Conservation (phyloP, 2,113 vertebrate species). For the Calidris pugnax region DNA sequence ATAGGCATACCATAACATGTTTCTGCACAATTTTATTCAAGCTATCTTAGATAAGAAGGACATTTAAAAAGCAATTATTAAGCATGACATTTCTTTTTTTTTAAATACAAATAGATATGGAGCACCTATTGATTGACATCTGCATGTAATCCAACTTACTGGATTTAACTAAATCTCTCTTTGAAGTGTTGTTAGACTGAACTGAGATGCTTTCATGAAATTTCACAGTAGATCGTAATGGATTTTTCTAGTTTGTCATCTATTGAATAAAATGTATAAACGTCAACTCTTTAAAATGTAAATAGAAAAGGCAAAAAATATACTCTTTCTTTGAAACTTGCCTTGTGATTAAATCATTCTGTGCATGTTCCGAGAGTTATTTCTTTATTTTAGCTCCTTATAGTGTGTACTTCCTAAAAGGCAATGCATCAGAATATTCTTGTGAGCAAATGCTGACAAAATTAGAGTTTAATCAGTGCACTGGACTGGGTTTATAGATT, state of each 20-base stretch:
- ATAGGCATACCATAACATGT: not conserved
- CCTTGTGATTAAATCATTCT: not conserved
- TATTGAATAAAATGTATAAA: constrained; percentile 5
- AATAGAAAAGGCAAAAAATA: not conserved
- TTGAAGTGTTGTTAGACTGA: constrained; percentile 37
- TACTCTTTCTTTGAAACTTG: not conserved
- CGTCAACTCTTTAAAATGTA: constrained; percentile 9
- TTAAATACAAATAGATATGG: not conserved
- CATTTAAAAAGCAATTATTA: constrained; percentile 14
- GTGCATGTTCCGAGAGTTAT: not conserved
- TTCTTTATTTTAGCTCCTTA: not conserved
- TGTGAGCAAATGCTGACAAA: constrained; percentile 14
- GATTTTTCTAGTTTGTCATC: not conserved
- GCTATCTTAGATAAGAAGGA: not conserved
- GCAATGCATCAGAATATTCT: not conserved
- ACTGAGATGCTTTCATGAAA: constrained; percentile 23
- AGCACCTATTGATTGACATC: constrained; percentile 17
- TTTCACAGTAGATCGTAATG: not conserved
- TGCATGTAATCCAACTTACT: constrained; percentile 52
- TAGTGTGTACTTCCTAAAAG: not conserved
- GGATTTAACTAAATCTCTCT: constrained; percentile 33
- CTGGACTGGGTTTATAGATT: not conserved
- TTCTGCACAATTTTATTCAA: not conserved
- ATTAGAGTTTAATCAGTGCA: constrained; percentile 7
- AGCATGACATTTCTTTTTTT: not conserved